Evolutionary conservation across 53 echinoderm and acorn worm genomes (phyloP), one percentile per base, ranked within the genome.

Genomic region (Echinarachnius parma): DNA sequence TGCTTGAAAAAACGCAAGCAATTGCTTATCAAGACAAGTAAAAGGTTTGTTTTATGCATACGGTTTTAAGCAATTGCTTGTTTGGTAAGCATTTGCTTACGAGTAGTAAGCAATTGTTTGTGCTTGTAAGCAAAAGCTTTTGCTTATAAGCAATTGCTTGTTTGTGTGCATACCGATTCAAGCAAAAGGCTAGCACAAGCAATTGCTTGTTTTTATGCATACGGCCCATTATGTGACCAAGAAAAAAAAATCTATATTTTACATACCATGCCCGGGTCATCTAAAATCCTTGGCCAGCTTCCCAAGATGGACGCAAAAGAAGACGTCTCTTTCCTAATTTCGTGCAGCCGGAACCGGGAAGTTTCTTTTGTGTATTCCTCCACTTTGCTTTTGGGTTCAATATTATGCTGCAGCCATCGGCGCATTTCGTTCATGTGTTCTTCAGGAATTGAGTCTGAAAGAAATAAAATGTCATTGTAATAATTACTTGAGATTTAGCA

Each of bases 241-340:
- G 9, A 72, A 28, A 72, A 53, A 53, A 72, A 55, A 19, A 72
- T 35, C 29, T 48, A n/a, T 47, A 23, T 67, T 42, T 18, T 32
- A 77, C 62, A 50, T 77, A 77, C 77, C 77, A 77, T 77, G 59
- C 77, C 77, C 28, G 77, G 77, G 42, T 39, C 61, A 62, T 77
- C 62, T 47, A 77, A 63, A 13, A 62, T 61, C 61, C 78, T 32
- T 8, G 78, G 78, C 78, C 78, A 77, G 46, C 15, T 63, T 39
- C 61, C 52, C 9, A 77, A 23, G 34, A 47, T 62, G 78, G 35
- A 61, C 7, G 78, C 34, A 32, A 48, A 31, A 49, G 61, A 16
- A 35, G 77, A 32, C 62, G 23, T 53, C 39, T 78, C 50, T 0
- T 31, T 55, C 45, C 53, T 31, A 28, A 65, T 64, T 19, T 78